These are phyloP conservation scores for Peromyscus eremicus DNA, from an alignment of 2,797 vertebrate species.

Conservation along the genomic window DNA sequence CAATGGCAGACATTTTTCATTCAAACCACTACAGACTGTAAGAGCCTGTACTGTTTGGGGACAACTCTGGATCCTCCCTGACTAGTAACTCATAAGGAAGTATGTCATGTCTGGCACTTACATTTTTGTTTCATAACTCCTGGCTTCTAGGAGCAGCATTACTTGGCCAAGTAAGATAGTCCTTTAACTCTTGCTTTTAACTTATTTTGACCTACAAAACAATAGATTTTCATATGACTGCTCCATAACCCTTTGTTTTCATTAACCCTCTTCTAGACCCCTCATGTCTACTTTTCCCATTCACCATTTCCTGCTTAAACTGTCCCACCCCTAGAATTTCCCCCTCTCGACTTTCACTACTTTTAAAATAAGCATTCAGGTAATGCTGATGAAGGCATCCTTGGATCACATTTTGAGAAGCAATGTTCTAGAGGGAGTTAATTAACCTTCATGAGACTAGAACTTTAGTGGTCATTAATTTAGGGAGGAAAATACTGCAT, in stretches of 20 bases:
- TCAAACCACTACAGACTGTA: background rate
- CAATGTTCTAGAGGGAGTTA: background rate
- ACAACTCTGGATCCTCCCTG: background rate
- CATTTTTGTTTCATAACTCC: background rate
- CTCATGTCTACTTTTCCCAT: background rate
- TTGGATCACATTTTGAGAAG: slow-evolving; percentile 4
- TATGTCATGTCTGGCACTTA: background rate
- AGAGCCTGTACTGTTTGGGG: background rate
- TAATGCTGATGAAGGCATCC: background rate
- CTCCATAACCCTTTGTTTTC: background rate
- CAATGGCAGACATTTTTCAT: background rate
- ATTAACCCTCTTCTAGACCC: background rate
- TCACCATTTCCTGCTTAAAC: background rate
- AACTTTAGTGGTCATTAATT: slow-evolving; percentile 35
- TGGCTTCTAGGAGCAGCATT: background rate
- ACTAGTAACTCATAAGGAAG: background rate
- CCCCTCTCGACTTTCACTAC: background rate
- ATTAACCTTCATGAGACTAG: slow-evolving; percentile 52
- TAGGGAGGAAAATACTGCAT: slow-evolving; percentile 46
- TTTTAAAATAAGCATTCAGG: background rate
- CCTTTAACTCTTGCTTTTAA: background rate
- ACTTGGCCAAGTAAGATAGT: background rate
- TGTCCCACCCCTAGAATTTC: no score
- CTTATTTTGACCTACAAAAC: background rate
- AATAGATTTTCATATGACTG: background rate